Conservation (phyloP, 2,113 vertebrate genomes). For the Trogon melanurus region DNA sequence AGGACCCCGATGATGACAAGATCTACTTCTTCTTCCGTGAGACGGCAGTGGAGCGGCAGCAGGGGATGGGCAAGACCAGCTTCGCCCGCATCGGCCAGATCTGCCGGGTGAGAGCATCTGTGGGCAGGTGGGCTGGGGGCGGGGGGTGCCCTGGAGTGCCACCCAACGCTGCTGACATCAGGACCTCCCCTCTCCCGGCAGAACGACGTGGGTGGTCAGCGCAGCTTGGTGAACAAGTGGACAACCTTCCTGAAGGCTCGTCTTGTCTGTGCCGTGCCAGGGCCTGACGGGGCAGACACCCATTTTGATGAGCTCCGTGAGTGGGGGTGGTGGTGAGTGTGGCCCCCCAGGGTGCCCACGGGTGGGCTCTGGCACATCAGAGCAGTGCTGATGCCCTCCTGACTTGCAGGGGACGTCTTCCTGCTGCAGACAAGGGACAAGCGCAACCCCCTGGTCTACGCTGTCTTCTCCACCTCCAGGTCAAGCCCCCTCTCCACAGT, state of each 20-base stretch:
- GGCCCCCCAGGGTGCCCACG: neutral
- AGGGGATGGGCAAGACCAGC: constrained; percentile 87
- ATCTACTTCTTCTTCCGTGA: constrained; percentile 98
- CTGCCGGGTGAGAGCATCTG: constrained; percentile 83
- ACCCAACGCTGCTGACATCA: neutral
- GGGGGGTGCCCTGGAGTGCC: accelerated
- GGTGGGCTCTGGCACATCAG: accelerated
- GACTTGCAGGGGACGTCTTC: constrained; percentile 88
- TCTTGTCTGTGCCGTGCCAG: constrained; percentile 88
- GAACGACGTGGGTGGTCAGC: constrained; percentile 95
- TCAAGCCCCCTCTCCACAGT: constrained; percentile 41
- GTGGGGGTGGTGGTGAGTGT: constrained; percentile 3
- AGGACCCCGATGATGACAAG: constrained; percentile 96
- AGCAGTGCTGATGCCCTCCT: neutral
- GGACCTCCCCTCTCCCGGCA: constrained; percentile 32
- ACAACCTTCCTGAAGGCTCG: constrained; percentile 96
- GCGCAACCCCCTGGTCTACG: constrained; percentile 92
- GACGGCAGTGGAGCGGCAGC: constrained; percentile 86
- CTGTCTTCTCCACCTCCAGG: constrained; percentile 94
- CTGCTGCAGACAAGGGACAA: constrained; percentile 90
- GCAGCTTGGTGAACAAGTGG: constrained; percentile 98
- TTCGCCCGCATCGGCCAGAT: constrained; percentile 94
- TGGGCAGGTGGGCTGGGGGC: neutral
- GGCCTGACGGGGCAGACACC: constrained; percentile 88
- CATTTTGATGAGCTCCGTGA: constrained; percentile 95